Evolutionary conservation across 2,113 vertebrate genomes (phyloP).

Genomic region (Peromyscus maniculatus): DNA sequence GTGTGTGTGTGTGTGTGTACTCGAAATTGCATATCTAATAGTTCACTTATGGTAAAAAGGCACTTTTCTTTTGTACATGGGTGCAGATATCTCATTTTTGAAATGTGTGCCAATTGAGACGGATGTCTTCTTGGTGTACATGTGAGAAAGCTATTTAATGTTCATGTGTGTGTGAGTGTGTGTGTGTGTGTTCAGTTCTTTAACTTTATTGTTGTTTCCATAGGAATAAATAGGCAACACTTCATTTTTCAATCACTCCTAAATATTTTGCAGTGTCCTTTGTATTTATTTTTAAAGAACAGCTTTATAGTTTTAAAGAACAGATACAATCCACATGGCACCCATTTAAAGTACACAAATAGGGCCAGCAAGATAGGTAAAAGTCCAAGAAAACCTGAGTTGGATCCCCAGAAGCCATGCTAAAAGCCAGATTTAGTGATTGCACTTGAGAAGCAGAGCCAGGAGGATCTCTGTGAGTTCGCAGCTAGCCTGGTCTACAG

Average conservation of each 20-base stretch:
- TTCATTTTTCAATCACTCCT: neutral
- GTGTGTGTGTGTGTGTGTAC: neutral
- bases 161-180: no score
- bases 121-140: no score
- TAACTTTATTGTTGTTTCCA: neutral
- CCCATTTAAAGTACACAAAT: neutral
- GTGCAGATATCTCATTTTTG: neutral
- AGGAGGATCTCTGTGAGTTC: no score
- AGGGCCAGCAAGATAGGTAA: neutral
- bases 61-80: neutral
- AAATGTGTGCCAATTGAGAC: neutral
- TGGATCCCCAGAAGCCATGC: neutral
- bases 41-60: neutral
- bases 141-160: no score
- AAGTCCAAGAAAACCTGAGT: neutral
- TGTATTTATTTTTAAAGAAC: no score
- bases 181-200: neutral
- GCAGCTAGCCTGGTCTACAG: no score
- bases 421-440: neutral
- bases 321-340: neutral
- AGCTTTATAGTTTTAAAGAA: neutral
- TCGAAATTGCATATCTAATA: neutral
- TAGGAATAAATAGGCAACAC: neutral
- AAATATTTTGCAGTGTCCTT: neutral
- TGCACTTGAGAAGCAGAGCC: no score